These are phyloP conservation scores for Ostrea edulis DNA, from an alignment of 1,140 invertebrate genomes.

Conservation along the genomic window DNA sequence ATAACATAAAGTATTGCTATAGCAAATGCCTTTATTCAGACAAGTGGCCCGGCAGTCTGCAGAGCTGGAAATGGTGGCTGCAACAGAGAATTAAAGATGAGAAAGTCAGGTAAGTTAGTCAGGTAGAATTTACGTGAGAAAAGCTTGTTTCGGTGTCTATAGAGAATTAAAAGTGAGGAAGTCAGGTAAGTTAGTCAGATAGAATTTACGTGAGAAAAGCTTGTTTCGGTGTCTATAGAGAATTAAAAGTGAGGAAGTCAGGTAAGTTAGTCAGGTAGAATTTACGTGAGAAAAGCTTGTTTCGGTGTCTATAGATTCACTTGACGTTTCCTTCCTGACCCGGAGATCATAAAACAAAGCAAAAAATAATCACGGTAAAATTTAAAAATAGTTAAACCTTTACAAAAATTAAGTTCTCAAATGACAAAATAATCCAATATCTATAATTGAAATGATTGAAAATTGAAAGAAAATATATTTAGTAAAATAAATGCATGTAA, in stretches of 20 bases:
- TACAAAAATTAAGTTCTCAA: not conserved
- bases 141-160: not conserved
- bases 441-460: not conserved
- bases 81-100: not conserved
- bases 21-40: slow-evolving; percentile 17
- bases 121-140: slow-evolving; percentile 2
- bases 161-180: not conserved
- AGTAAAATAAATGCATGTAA: not conserved
- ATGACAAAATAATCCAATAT: not conserved
- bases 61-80: slow-evolving; percentile 22
- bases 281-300: not conserved
- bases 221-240: not conserved
- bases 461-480: not conserved
- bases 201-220: not conserved
- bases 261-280: not conserved
- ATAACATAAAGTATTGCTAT: slow-evolving; percentile 12
- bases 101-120: not conserved
- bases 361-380: not conserved
- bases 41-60: not conserved
- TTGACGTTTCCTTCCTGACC: not conserved
- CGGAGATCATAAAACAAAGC: not conserved
- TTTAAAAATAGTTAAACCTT: not conserved
- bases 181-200: not conserved
- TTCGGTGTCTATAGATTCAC: not conserved
- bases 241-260: not conserved